A percentile compares a stretch with the other conserved stretches of the same genome.
Conservation (phyloP, 2,797 vertebrate genomes). For the Anguilla anguilla region DNA sequence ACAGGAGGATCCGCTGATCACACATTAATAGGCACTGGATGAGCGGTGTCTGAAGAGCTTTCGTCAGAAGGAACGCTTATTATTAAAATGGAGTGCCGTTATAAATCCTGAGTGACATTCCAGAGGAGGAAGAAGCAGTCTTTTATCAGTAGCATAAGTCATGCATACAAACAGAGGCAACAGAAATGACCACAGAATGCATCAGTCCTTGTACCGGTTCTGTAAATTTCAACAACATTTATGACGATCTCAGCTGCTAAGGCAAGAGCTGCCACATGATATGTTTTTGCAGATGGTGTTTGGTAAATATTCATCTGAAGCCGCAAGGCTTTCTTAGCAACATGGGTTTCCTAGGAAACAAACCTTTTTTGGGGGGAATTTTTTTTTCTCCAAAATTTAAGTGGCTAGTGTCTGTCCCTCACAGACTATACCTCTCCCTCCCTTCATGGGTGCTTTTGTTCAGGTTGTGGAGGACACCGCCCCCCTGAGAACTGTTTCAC, state of each 20-base stretch:
- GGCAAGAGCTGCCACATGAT: not conserved
- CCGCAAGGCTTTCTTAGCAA: not conserved
- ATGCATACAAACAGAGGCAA: not conserved
- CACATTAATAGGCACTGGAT: not conserved
- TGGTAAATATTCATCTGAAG: conserved; percentile 32
- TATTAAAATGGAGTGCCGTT: not conserved
- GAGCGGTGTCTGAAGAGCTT: not conserved
- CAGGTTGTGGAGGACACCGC: not conserved
- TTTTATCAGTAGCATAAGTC: not conserved
- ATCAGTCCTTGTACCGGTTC: not conserved
- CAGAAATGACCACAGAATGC: not conserved
- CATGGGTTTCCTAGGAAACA: conserved; percentile 24
- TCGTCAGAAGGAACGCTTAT: not conserved
- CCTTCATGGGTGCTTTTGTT: not conserved
- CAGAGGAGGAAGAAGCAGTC: not conserved
- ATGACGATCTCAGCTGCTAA: not conserved
- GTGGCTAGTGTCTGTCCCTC: not conserved
- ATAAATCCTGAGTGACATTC: not conserved
- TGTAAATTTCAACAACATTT: not conserved
- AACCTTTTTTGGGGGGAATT: not conserved
- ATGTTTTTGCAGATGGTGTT: conserved; percentile 34
- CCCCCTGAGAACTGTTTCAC: not conserved
- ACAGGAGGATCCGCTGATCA: not conserved
- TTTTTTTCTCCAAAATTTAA: not conserved
- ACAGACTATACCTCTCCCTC: not conserved